Base-by-base conservation (phyloP, 2,113 vertebrate species). In the Calonectris borealis region DNA sequence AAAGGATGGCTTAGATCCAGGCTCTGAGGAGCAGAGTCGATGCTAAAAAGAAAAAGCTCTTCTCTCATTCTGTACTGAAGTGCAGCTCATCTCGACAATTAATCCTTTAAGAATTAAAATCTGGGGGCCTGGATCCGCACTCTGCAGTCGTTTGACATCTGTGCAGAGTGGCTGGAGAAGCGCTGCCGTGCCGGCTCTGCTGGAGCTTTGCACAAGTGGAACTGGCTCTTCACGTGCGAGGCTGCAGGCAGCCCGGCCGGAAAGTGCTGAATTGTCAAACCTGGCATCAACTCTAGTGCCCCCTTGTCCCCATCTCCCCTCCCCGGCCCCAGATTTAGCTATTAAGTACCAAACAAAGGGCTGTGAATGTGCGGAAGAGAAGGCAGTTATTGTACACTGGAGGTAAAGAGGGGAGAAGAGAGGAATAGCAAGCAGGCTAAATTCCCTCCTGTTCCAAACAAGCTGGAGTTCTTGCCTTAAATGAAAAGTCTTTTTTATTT, bases 1-100 rank as follows among this genome's bases (percentile, higher is more conserved):
- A 21, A 77, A 68, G 60, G 57, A 94, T 96, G 96, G 96, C 96
- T 97, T 75, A 79, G 92, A 94, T 96, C 97, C 95, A 95, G 96
- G 88, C 96, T 94, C 86, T 10, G 86, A 95, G 96, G 94, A 94
- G 93, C 70, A 29, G 69, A 16, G 36, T n/a, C 5, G 4, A 15
- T 20, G 86, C 94, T 80, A 2, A 65, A 94, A 96, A 34, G 86
- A 61, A 94, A 87, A 82, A 89, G 40, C 91, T 87, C 80, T 88
- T 80, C 54, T 78, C 86, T 91, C n/a, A 0, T 70, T 83, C 84
- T 51, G 42, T 79, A 1, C 93, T 80, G 92, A 94, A 96, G 94
- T 77, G 87, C 73, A 38, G 78, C 93, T 96, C 94, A 85, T 91
- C 87, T 80, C 11, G 0, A 69, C 95, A 94, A 95, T 96, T 94